Evolutionary conservation across 1,140 invertebrate species (phyloP).

Genomic region (Drosophila azteca): DNA sequence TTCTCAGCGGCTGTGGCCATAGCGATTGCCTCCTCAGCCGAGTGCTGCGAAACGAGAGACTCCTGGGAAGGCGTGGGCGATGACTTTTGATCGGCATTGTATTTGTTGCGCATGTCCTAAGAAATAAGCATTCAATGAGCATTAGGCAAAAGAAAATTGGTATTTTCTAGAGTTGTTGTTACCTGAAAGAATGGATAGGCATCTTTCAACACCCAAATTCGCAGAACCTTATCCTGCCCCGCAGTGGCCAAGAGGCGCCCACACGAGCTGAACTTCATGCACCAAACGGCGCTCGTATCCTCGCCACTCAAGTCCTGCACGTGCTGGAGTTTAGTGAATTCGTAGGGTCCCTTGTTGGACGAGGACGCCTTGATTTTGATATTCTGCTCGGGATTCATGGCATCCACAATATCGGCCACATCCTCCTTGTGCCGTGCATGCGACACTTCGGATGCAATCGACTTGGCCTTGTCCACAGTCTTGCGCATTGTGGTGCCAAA

Average conservation of each 20-base stretch:
- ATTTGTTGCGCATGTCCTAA: slow-evolving; percentile 96
- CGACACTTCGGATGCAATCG: slow-evolving; percentile 93
- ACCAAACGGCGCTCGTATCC: slow-evolving; percentile 97
- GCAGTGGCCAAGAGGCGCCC: slow-evolving; percentile 96
- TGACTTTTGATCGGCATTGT: slow-evolving; percentile 92
- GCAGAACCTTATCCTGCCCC: slow-evolving; percentile 96
- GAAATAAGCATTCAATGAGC: slow-evolving; percentile 69
- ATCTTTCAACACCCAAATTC: slow-evolving; percentile 96
- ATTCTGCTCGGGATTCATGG: slow-evolving; percentile 92
- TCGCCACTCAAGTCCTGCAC: slow-evolving; percentile 92
- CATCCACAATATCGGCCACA: slow-evolving; percentile 92
- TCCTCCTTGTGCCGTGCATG: slow-evolving; percentile 94
- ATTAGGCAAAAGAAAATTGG: background rate
- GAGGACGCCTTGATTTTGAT: slow-evolving; percentile 97
- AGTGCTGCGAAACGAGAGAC: slow-evolving; percentile 91
- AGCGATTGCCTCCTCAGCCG: slow-evolving; percentile 87
- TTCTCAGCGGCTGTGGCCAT: slow-evolving; percentile 84
- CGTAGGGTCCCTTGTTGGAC: slow-evolving; percentile 97
- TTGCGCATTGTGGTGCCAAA: slow-evolving; percentile 94
- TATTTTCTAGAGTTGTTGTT: slow-evolving; percentile 55
- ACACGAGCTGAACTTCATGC: slow-evolving; percentile 98
- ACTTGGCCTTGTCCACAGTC: slow-evolving; percentile 95
- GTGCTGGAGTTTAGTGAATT: slow-evolving; percentile 90
- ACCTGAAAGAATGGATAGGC: slow-evolving; percentile 94
- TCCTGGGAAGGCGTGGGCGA: slow-evolving; percentile 96